Evolutionary conservation across 2,113 vertebrate genomes (phyloP).

Genomic region (Daubentonia madagascariensis): DNA sequence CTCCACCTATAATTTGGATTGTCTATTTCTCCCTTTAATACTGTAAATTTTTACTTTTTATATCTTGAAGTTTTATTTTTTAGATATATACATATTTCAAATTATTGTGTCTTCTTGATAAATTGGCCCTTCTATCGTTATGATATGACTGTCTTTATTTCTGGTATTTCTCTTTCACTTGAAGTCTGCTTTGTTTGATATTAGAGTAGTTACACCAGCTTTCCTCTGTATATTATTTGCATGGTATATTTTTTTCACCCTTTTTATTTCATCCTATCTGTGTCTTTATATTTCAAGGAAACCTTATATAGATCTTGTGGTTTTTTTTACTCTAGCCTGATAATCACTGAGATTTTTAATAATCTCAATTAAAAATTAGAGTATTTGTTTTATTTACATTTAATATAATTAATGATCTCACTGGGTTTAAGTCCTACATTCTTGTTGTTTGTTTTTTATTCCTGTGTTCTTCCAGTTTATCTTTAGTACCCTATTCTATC

Average conservation of each 20-base stretch:
- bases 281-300: neutral
- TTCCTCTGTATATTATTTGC: neutral
- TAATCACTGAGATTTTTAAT: neutral
- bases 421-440: neutral
- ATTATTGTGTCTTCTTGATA: neutral
- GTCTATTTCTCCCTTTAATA: neutral
- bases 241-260: neutral
- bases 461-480: neutral
- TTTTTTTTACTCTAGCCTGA: neutral
- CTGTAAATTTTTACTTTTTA: neutral
- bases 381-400: neutral
- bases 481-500: neutral
- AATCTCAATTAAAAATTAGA: neutral
- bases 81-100: neutral
- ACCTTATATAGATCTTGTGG: neutral
- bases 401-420: neutral
- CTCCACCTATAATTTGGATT: neutral
- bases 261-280: neutral
- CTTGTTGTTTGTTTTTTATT: neutral
- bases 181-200: neutral
- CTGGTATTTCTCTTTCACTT: neutral
- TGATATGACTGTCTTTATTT: neutral
- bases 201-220: neutral
- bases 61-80: neutral
- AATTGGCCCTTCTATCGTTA: neutral